These are phyloP conservation scores for Pterostichus madidus DNA, from an alignment of 2,888 invertebrate genomes.

Conservation along the genomic window DNA sequence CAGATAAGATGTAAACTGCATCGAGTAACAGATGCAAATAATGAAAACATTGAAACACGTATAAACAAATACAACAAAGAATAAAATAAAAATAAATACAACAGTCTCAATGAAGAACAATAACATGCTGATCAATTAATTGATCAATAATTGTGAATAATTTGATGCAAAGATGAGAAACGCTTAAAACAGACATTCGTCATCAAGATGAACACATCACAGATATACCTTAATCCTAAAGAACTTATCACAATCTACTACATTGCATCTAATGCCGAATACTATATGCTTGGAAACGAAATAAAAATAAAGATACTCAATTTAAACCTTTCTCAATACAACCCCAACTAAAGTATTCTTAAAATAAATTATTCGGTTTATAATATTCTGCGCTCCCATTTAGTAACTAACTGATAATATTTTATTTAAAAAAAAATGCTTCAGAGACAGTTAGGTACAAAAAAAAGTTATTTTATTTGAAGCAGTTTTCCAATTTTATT, in stretches of 20 bases:
- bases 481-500: no score
- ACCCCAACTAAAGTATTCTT: no score
- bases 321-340: neutral
- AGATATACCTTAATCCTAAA: constrained; percentile 63
- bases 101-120: constrained; percentile 13
- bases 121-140: constrained; percentile 14
- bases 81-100: constrained; percentile 44
- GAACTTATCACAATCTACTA: constrained; percentile 64
- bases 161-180: constrained; percentile 11
- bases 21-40: neutral
- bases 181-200: constrained; percentile 46
- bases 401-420: no score
- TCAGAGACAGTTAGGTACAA: no score
- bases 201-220: constrained; percentile 45
- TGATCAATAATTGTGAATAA: no score
- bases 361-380: no score
- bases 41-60: neutral
- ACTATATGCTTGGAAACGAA: constrained; percentile 55
- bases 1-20: constrained; percentile 32
- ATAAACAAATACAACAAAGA: constrained; percentile 10
- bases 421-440: no score
- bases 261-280: constrained; percentile 58
- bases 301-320: constrained; percentile 26
- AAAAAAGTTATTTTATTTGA: no score
- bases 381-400: no score